A percentile compares a stretch with the other conserved stretches of the same genome.
Evolutionary conservation across 2,797 vertebrate species (phyloP).

Genomic region (Chelonia mydas): DNA sequence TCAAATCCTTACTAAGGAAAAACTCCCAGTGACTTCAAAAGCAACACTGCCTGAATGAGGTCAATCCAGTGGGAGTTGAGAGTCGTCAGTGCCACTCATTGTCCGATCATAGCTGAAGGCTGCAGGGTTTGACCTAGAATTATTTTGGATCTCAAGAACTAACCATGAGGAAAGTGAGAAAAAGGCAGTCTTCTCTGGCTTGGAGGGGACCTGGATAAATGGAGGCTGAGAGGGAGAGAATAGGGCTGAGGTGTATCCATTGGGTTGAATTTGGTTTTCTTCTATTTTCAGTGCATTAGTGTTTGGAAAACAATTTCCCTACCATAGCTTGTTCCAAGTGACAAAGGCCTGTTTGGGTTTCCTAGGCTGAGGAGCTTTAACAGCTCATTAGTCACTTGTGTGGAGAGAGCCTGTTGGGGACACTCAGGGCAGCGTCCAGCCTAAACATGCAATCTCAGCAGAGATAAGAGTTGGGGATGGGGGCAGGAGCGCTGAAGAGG

Average conservation of each 20-base stretch:
- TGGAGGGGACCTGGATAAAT: not conserved
- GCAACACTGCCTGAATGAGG: not conserved
- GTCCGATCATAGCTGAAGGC: not conserved
- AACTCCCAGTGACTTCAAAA: not conserved
- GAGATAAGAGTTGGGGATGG: not conserved
- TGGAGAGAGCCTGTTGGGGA: constrained; percentile 32
- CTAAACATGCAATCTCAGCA: not conserved
- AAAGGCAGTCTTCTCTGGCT: not conserved
- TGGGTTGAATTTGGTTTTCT: not conserved
- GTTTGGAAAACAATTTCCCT: constrained; percentile 4
- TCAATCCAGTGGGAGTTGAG: not conserved
- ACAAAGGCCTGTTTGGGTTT: constrained; percentile 44
- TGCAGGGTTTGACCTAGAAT: not conserved
- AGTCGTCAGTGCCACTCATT: not conserved
- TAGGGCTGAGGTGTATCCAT: not conserved
- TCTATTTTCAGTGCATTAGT: not conserved
- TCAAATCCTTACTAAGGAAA: not conserved
- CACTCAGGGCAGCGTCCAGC: not conserved
- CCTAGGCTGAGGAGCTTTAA: constrained; percentile 43
- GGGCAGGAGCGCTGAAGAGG: not conserved
- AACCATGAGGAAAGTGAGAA: not conserved
- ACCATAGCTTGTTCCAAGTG: constrained; percentile 42
- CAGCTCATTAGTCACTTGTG: constrained; percentile 52
- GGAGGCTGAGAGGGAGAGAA: not conserved
- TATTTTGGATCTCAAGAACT: not conserved